phyloP scores from a whole-genome alignment of 64 coral and sea anemone species.

The Pachyseris speciosa region DNA sequence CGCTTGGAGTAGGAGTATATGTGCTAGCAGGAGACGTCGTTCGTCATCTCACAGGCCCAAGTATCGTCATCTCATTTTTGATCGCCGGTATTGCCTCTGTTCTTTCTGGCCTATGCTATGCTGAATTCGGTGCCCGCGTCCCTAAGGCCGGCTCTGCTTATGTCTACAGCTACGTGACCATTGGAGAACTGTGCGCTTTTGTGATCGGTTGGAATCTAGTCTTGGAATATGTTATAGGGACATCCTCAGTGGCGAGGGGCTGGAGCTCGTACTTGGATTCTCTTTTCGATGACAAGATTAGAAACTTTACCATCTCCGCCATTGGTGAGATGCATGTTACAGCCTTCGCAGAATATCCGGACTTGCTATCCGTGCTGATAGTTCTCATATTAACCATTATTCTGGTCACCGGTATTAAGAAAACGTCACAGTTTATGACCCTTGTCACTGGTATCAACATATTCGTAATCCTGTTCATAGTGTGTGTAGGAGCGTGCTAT shows the following conservation, averaged over 20 bases:
- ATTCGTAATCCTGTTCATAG: not conserved
- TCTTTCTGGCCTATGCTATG: too few species aligned
- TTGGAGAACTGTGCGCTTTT: conserved; percentile 34
- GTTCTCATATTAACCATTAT: conserved; percentile 1
- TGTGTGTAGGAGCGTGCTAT: too few species aligned
- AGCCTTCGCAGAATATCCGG: not conserved
- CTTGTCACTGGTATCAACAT: conserved; percentile 15
- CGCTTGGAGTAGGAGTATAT: not conserved
- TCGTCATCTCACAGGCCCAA: not conserved
- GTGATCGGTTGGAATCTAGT: not conserved
- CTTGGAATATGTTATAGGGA: not conserved
- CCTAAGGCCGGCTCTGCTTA: too few species aligned
- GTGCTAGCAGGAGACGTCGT: not conserved
- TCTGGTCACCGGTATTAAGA: not conserved
- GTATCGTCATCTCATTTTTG: too few species aligned
- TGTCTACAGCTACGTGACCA: conserved; percentile 12
- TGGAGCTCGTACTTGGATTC: conserved; percentile 39
- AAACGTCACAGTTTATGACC: conserved; percentile 7
- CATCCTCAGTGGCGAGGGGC: conserved; percentile 6
- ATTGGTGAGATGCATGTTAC: not conserved
- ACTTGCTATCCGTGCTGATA: not conserved
- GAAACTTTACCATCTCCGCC: not conserved
- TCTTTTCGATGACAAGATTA: not conserved
- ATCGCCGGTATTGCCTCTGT: too few species aligned
- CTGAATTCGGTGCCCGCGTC: conserved; percentile 15